A percentile compares a stretch with the other conserved stretches of the same genome.
Evolutionary conservation across 2,888 invertebrate genomes (phyloP).

Genomic region (Serrognathus titanus): DNA sequence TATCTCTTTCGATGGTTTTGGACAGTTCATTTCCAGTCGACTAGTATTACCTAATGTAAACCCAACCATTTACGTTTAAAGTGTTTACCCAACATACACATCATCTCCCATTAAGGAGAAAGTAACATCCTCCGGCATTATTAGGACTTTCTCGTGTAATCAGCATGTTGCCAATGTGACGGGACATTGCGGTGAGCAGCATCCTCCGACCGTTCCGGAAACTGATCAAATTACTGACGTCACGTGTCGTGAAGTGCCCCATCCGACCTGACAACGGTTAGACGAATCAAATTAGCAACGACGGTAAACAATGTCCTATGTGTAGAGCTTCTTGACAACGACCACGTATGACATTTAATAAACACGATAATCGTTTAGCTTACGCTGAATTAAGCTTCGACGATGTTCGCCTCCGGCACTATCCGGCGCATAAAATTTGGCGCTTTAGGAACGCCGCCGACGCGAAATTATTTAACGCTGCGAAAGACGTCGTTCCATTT

Average conservation of each 20-base stretch:
- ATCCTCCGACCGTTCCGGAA: constrained; percentile 32
- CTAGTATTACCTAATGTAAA: no score
- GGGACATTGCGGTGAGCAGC: constrained; percentile 34
- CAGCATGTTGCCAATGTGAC: constrained; percentile 35
- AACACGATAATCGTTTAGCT: constrained; percentile 21
- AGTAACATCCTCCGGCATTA: constrained; percentile 16
- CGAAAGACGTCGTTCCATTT: constrained; percentile 6
- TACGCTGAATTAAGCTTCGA: background rate
- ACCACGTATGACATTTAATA: constrained; percentile 21
- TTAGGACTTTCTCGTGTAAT: constrained; percentile 35
- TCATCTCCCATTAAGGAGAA: constrained; percentile 10
- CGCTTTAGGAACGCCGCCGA: no score
- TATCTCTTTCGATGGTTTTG: no score
- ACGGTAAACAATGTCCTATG: constrained; percentile 22
- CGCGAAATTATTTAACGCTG: no score
- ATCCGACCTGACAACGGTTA: constrained; percentile 43
- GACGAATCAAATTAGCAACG: constrained; percentile 43
- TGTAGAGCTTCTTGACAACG: constrained; percentile 18
- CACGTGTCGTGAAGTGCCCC: constrained; percentile 43
- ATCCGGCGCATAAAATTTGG: no score
- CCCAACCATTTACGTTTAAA: background rate
- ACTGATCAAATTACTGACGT: constrained; percentile 42
- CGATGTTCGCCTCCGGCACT: no score
- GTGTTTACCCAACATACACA: constrained; percentile 5
- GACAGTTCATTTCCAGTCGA: no score